Evolutionary conservation across 2,888 invertebrate species (phyloP), one percentile per base, ranked within the genome.

Genomic region (Melanargia galathea): DNA sequence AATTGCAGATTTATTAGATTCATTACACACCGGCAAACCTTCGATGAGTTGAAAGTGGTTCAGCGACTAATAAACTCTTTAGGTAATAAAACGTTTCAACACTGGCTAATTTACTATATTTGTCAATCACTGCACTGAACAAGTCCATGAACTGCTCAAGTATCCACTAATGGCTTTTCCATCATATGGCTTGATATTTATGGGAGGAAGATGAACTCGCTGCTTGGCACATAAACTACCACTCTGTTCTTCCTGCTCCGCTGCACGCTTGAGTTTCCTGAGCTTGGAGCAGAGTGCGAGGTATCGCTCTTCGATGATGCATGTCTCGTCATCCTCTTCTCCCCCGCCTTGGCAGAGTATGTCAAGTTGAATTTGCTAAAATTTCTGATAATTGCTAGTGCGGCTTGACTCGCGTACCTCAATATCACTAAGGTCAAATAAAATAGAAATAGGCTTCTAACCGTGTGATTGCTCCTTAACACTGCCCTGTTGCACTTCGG

Each of bases 311-410:
- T 35, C 35, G 8, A 35, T 11, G 10, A 35, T 8, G 11, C 35
- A 35, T 2, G 35, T 35, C 11, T 35, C 35, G 35, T 35, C 35
- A 35, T 38, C 38, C 38, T 46, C 22, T 22, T 46, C 46, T 10
- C 22, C 46, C 3, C 46, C 46, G 22, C 46, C 46, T 22, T 20
- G 46, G 20, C 46, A 22, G 43, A 43, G 43, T 11, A 43, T 43
- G 18, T 16, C 46, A 10, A 46, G 45, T 26, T 26, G 26, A 26
- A 45, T 20, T 45, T 45, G 18, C 8, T 16, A 18, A 4, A 45
- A 45, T 16, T 18, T 45, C 7, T 45, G 45, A 20, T 18, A 45
- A 16, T 45, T 45, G 8, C 8, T 45, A 26, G 26, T 6, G 26
- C 3, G 26, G 26, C 26, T 26, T 26, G 3, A 26, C 26, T 26